Conservation (phyloP, 2,888 invertebrate genomes). For the Himalopsyche anomala region DNA sequence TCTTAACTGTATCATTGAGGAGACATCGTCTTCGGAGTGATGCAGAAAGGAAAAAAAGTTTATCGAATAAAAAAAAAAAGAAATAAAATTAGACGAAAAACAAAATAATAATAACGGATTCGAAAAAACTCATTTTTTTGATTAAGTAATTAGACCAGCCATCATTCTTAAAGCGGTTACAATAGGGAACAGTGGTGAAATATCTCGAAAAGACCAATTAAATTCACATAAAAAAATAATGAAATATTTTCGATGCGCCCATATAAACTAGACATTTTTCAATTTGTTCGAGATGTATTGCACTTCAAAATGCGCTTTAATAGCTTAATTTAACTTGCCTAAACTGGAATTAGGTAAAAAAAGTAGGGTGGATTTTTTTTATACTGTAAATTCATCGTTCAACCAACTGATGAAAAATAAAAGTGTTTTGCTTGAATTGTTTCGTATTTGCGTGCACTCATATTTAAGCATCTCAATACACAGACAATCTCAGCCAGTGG, state of each 20-base stretch:
- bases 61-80: no score
- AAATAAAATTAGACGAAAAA: no score
- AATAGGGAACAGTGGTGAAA: background rate
- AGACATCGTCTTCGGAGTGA: no score
- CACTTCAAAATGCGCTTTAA: background rate
- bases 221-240: constrained; percentile 22
- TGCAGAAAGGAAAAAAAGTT: no score
- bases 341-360: background rate
- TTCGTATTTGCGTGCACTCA: no score
- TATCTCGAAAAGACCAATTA: background rate
- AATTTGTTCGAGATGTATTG: constrained; percentile 14
- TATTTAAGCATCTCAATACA: no score
- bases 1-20: no score
- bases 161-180: background rate
- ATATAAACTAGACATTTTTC: constrained; percentile 20
- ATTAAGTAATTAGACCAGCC: background rate
- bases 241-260: constrained; percentile 1
- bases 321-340: constrained; percentile 8
- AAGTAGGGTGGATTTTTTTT: background rate
- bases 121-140: background rate
- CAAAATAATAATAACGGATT: no score
- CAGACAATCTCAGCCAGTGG: no score
- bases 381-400: background rate
- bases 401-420: no score
- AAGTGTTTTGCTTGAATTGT: no score